Percentiles rank a stretch among this genome's conserved stretches.
Evolutionary conservation across 1,140 invertebrate species (phyloP).

Genomic region (Drosophila serrata): DNA sequence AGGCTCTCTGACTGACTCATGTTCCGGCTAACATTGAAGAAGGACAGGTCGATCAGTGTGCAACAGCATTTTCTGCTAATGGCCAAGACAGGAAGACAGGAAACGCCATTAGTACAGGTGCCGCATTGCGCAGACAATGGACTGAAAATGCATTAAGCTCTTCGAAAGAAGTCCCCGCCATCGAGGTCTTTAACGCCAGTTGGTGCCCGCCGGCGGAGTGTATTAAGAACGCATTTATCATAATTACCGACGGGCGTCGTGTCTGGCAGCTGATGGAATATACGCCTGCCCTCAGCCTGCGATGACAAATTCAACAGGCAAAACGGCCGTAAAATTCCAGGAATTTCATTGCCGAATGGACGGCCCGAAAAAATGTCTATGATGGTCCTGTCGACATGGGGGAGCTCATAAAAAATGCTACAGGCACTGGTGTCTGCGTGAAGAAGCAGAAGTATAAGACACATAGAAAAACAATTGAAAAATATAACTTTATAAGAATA

Average conservation of each 20-base stretch:
- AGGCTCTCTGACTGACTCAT: not conserved
- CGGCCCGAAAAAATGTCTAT: constrained; percentile 59
- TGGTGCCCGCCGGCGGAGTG: constrained; percentile 29
- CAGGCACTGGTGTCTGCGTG: constrained; percentile 23
- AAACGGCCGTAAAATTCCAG: constrained; percentile 54
- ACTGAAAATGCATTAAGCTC: constrained; percentile 66
- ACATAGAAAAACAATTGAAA: not conserved
- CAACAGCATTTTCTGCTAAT: constrained; percentile 65
- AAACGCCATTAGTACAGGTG: constrained; percentile 74
- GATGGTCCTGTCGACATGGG: constrained; percentile 41
- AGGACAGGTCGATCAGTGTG: constrained; percentile 42
- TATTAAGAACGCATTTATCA: constrained; percentile 78
- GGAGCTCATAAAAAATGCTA: constrained; percentile 69
- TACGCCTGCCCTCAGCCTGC: constrained; percentile 9
- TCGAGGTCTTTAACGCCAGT: constrained; percentile 35
- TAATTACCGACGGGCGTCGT: constrained; percentile 59
- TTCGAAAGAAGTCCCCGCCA: constrained; percentile 15
- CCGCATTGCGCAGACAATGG: constrained; percentile 29
- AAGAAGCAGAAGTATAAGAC: not conserved
- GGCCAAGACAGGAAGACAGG: constrained; percentile 56
- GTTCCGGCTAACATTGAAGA: not conserved
- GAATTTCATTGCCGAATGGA: constrained; percentile 64
- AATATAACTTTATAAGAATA: not conserved
- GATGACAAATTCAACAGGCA: constrained; percentile 68
- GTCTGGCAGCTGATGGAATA: constrained; percentile 10